Evolutionary conservation across 2,888 invertebrate species (phyloP).

Genomic region (Pteria penguin): DNA sequence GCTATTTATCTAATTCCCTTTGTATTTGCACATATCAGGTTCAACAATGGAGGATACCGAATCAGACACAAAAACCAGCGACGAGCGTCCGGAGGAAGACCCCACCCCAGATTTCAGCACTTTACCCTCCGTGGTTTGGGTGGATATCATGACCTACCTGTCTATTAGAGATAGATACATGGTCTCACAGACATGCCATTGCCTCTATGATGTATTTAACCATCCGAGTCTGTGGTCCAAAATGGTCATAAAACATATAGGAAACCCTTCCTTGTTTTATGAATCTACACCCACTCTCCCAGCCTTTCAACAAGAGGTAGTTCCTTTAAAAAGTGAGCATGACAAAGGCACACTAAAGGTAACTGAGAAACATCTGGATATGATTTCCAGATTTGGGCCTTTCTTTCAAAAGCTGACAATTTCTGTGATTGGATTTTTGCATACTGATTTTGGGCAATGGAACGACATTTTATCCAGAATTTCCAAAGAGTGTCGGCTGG

Average conservation of each 20-base stretch:
- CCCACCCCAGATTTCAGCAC: slow-evolving; percentile 64
- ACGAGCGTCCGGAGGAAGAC: too few species aligned
- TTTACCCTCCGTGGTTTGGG: slow-evolving; percentile 69
- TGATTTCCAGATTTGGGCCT: slow-evolving; percentile 65
- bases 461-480: slow-evolving; percentile 56
- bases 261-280: slow-evolving; percentile 29
- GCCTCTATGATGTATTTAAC: slow-evolving; percentile 62
- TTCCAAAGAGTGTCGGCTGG: slow-evolving; percentile 62
- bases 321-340: not conserved
- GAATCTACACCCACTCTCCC: slow-evolving; percentile 10
- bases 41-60: too few species aligned
- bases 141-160: slow-evolving; percentile 63
- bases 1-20: too few species aligned
- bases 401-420: slow-evolving; percentile 69
- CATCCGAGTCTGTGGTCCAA: slow-evolving; percentile 72
- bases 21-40: too few species aligned
- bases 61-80: too few species aligned
- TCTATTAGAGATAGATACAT: slow-evolving; percentile 56
- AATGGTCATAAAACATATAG: slow-evolving; percentile 47
- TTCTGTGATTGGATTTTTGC: slow-evolving; percentile 56
- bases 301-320: not conserved
- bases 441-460: slow-evolving; percentile 53
- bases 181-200: slow-evolving; percentile 63
- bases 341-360: slow-evolving; percentile 13
- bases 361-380: slow-evolving; percentile 45